Conservation (phyloP, 2,888 invertebrate genomes). For the Eristalis tenax region DNA sequence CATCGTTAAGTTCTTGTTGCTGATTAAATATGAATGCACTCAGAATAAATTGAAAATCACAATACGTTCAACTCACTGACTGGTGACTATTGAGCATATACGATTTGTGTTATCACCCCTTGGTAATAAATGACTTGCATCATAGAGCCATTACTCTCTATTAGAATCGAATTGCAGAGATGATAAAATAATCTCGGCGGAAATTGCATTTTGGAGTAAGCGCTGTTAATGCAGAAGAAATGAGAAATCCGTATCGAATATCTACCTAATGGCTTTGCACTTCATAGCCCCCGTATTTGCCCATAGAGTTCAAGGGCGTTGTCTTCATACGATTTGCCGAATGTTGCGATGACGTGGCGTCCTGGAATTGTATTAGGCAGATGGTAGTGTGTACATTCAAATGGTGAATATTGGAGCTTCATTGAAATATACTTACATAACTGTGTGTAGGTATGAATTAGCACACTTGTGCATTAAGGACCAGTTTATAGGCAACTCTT, state of each 20-base stretch:
- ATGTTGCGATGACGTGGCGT: background rate
- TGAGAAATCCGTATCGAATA: background rate
- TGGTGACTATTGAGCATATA: no score
- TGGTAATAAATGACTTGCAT: background rate
- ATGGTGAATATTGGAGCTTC: background rate
- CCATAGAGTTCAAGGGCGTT: constrained; percentile 8
- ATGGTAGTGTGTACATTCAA: background rate
- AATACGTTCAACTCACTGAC: background rate
- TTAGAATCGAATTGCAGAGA: constrained; percentile 2
- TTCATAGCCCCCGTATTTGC: background rate
- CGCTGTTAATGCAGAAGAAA: constrained; percentile 12
- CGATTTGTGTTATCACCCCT: background rate
- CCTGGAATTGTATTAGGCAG: background rate
- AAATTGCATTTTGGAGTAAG: constrained; percentile 1
- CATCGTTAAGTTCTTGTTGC: background rate
- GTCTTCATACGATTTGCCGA: background rate
- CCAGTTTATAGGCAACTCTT: no score
- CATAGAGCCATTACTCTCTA: background rate
- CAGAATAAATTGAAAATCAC: background rate
- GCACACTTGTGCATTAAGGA: no score
- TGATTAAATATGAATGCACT: no score
- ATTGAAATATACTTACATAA: no score
- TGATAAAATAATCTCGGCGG: background rate
- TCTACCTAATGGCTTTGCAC: constrained; percentile 10
- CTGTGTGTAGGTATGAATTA: no score